Conservation (phyloP, 2,797 vertebrate genomes). For the Rhabdophis nuchalis region DNA sequence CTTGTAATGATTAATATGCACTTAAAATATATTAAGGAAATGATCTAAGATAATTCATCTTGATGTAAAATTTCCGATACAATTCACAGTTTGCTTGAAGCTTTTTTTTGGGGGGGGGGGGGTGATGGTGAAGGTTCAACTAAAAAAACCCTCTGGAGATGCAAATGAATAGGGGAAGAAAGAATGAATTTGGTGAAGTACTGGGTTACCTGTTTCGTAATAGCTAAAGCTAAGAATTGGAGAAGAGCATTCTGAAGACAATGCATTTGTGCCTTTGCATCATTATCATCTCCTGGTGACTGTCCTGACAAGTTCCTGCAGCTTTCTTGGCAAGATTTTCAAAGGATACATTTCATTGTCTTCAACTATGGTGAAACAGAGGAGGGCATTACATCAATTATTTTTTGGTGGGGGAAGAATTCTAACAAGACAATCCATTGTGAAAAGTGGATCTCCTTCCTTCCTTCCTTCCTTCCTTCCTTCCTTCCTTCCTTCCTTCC, state of each 20-base stretch:
- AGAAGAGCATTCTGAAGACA: neutral
- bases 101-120: neutral
- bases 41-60: neutral
- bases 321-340: neutral
- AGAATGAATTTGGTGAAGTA: neutral
- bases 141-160: neutral
- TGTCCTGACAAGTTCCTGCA: neutral
- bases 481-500: no score
- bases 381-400: neutral
- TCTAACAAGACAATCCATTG: neutral
- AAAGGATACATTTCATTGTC: neutral
- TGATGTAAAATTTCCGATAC: neutral
- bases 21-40: neutral
- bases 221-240: neutral
- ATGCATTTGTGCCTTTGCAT: neutral
- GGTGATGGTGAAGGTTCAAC: no score
- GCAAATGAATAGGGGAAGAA: neutral
- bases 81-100: neutral
- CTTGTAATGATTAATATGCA: slow-evolving; percentile 8
- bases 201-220: neutral
- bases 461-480: no score
- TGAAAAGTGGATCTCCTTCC: neutral
- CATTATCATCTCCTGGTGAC: neutral
- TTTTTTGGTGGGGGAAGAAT: neutral
- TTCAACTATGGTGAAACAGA: neutral